Evolutionary conservation across 2,797 vertebrate species (phyloP).

Genomic region (Calcarius lapponicus): DNA sequence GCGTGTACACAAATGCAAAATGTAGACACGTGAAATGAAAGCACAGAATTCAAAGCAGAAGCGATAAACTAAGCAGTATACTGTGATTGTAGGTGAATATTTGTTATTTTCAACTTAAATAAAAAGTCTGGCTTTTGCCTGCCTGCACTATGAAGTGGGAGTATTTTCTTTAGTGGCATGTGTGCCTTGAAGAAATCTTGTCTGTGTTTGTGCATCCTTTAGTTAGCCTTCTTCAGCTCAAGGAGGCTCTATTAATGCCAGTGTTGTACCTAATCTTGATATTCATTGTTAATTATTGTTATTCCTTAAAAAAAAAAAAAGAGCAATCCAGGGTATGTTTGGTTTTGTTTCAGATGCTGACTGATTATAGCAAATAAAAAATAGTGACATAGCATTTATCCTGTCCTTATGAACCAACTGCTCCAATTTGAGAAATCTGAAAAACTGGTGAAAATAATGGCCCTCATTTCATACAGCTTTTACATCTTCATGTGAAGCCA

Average conservation of each 20-base stretch:
- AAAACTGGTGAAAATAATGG: not conserved
- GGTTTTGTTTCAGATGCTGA: not conserved
- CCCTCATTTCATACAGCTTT: not conserved
- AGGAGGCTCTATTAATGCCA: not conserved
- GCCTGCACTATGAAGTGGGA: constrained; percentile 18
- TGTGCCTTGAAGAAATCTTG: not conserved
- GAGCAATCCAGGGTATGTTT: not conserved
- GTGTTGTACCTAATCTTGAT: not conserved
- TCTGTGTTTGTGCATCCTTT: not conserved
- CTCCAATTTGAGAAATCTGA: not conserved
- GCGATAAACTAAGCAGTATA: constrained; percentile 24
- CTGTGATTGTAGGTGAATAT: constrained; percentile 39
- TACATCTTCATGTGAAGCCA: not conserved
- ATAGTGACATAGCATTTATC: not conserved
- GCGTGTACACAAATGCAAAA: not conserved
- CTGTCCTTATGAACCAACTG: not conserved
- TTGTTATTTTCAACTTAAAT: constrained; percentile 55
- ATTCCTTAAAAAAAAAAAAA: not conserved
- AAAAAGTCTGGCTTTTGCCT: constrained; percentile 61
- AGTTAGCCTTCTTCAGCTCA: not conserved
- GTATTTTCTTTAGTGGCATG: not conserved
- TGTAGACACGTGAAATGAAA: constrained; percentile 32
- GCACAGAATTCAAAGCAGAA: constrained; percentile 47
- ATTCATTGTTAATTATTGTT: not conserved
- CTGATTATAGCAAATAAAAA: constrained; percentile 20